Conservation (phyloP, 2,888 invertebrate species). For the Philaethria dido region DNA sequence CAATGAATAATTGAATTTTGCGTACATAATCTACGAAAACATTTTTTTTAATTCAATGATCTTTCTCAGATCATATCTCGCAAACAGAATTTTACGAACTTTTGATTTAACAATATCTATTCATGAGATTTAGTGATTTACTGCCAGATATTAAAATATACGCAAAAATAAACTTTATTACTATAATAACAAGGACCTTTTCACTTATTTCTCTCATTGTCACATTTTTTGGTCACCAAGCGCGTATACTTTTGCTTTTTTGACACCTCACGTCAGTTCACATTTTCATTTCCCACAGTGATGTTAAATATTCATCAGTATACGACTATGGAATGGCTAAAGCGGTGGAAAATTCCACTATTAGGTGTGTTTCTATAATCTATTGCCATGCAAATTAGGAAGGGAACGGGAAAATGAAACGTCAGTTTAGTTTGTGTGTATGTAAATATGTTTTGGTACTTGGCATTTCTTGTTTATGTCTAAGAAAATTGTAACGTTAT, state of each 20-base stretch:
- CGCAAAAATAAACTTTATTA: conserved; percentile 22
- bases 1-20: too few species aligned
- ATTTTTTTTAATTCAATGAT: background rate
- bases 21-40: too few species aligned
- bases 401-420: conserved; percentile 6
- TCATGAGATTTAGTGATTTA: conserved; percentile 67
- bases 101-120: conserved; percentile 76
- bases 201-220: conserved; percentile 7
- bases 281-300: conserved; percentile 38
- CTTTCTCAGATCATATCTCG: conserved; percentile 38
- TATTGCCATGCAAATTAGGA: conserved; percentile 23
- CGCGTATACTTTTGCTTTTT: conserved; percentile 31
- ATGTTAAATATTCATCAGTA: conserved; percentile 38
- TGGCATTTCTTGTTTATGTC: background rate
- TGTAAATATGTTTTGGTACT: background rate
- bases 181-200: conserved; percentile 23
- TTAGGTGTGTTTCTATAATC: conserved; percentile 20
- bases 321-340: conserved; percentile 30
- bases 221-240: conserved; percentile 26
- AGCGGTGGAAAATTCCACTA: conserved; percentile 26
- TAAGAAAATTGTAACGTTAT: background rate
- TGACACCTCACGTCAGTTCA: conserved; percentile 37
- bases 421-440: conserved; percentile 3
- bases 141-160: conserved; percentile 33
- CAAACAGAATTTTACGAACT: conserved; percentile 67